phyloP scores from a whole-genome alignment of 2,797 vertebrate species.

The Gymnoscopelus microlampas region DNA sequence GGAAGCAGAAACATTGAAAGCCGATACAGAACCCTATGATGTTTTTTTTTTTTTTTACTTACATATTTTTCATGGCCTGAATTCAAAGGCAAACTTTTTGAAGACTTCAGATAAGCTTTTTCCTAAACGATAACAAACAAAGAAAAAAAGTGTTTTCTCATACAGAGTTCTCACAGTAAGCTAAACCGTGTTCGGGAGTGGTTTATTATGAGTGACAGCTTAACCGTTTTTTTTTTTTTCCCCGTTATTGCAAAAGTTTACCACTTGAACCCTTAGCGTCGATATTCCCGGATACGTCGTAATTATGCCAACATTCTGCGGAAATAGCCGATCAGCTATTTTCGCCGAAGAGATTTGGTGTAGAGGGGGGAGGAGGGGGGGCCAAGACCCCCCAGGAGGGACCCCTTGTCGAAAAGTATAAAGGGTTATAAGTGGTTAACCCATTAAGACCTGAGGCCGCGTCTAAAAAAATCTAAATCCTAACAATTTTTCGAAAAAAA shows the following conservation, averaged over 20 bases:
- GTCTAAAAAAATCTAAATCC: no score
- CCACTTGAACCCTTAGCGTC: no score
- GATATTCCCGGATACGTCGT: no score
- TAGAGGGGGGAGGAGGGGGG: no score
- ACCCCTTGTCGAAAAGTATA: conserved; percentile 10
- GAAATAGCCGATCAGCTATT: no score
- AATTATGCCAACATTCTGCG: no score
- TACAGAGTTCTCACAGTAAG: conserved; percentile 65
- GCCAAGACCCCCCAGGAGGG: no score
- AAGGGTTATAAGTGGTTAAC: conserved; percentile 19
- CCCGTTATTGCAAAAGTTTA: no score
- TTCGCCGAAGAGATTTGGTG: no score
- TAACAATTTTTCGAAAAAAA: no score
- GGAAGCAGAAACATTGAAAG: conserved; percentile 51
- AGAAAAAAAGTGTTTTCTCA: conserved; percentile 45
- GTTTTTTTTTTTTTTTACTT: conserved; percentile 51
- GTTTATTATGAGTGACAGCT: not conserved
- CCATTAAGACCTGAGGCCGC: no score
- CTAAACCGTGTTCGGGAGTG: conserved; percentile 64
- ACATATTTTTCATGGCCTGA: conserved; percentile 56
- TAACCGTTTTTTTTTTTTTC: conserved; percentile 39
- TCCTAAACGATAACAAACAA: conserved; percentile 53
- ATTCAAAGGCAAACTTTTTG: conserved; percentile 53
- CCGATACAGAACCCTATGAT: conserved; percentile 57
- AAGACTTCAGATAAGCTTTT: conserved; percentile 72